Evolutionary conservation across 2,797 vertebrate genomes (phyloP).

Genomic region (Labeo calbasu): DNA sequence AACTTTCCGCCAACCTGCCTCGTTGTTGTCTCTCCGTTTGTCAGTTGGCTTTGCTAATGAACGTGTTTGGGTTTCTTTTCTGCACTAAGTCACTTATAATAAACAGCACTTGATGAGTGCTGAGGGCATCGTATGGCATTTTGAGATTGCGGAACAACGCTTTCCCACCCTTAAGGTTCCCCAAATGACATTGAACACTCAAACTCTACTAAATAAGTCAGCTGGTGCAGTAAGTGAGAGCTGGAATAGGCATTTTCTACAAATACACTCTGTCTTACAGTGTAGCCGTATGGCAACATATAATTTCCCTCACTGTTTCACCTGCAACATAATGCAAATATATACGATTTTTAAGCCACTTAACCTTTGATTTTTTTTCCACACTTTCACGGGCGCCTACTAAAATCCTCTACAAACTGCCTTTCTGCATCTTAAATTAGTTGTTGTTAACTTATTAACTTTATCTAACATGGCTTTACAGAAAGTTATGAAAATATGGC

Average conservation of each 20-base stretch:
- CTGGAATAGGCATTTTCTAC: constrained; percentile 1
- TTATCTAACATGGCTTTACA: constrained; percentile 4
- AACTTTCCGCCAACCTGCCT: neutral
- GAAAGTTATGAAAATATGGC: neutral
- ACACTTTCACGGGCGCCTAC: too few species aligned
- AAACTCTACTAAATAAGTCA: neutral
- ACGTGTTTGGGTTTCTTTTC: constrained; percentile 14
- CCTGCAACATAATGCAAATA: too few species aligned
- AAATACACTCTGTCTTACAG: neutral
- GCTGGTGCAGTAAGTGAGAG: neutral
- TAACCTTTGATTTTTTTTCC: neutral
- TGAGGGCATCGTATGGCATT: constrained; percentile 33
- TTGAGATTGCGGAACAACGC: constrained; percentile 6
- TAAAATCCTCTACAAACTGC: neutral
- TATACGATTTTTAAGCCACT: neutral
- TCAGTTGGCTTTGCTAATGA: constrained; percentile 25
- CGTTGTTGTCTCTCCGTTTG: constrained; percentile 10
- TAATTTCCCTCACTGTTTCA: neutral
- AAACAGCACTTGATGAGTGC: constrained; percentile 21
- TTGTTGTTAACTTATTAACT: constrained; percentile 2
- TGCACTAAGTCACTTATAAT: constrained; percentile 9
- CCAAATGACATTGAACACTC: constrained; percentile 19
- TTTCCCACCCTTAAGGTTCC: neutral
- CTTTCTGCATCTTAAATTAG: neutral
- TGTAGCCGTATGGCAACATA: neutral